Conservation (phyloP, 2,797 vertebrate genomes). For the Pseudochromis fuscus region DNA sequence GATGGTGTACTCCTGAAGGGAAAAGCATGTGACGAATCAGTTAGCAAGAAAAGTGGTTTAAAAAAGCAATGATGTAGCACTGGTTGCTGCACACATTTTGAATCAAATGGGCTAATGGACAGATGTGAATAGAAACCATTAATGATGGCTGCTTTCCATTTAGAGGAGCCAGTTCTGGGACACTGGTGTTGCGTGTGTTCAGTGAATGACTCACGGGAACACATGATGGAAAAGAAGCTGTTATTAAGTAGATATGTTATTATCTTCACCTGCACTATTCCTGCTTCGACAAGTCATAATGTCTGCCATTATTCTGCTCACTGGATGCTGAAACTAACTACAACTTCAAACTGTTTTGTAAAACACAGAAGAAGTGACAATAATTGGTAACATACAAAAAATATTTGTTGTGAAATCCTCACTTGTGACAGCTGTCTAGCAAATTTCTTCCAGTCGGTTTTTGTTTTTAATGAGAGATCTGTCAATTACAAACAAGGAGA, state of each 20-base stretch:
- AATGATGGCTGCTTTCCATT: constrained; percentile 7
- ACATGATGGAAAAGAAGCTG: neutral
- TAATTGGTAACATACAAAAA: no score
- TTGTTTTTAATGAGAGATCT: no score
- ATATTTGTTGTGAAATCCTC: no score
- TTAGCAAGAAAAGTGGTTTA: neutral
- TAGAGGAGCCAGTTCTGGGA: neutral
- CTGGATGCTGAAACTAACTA: neutral
- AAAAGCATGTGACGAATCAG: constrained; percentile 40
- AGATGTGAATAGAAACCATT: neutral
- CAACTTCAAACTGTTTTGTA: no score
- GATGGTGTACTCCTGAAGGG: constrained; percentile 94
- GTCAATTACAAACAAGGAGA: no score
- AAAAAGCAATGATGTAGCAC: neutral
- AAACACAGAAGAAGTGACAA: no score
- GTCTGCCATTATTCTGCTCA: no score
- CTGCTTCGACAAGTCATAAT: neutral
- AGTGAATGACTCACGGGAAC: neutral
- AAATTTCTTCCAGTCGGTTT: no score
- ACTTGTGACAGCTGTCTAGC: no score
- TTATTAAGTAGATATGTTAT: neutral
- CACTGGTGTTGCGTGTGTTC: neutral
- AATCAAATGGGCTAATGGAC: neutral
- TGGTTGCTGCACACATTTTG: neutral
- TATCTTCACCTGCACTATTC: neutral